Evolutionary conservation across 2,797 vertebrate genomes (phyloP).

Genomic region (Microcaecilia unicolor): DNA sequence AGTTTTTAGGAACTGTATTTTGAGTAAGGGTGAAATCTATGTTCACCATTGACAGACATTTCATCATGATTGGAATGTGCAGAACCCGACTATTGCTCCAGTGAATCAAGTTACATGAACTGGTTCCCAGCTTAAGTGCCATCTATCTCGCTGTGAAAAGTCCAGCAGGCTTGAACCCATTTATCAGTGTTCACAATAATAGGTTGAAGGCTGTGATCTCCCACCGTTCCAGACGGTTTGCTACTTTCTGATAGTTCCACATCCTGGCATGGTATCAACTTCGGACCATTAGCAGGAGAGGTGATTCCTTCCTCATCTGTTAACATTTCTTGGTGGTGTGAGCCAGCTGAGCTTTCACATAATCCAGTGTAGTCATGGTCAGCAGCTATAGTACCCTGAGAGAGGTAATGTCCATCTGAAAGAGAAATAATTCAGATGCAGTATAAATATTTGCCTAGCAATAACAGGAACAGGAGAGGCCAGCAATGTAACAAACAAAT

Average conservation of each 20-base stretch:
- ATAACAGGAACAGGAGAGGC: too few species aligned
- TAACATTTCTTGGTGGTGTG: slow-evolving; percentile 16
- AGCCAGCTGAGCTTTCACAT: slow-evolving; percentile 24
- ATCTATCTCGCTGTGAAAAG: slow-evolving; percentile 27
- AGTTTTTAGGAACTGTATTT: too few species aligned
- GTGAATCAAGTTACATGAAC: not conserved
- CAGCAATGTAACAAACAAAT: too few species aligned
- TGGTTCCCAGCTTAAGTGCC: slow-evolving; percentile 22
- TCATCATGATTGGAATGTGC: too few species aligned
- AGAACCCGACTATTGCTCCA: too few species aligned
- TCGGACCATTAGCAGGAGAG: not conserved
- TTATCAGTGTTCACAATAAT: slow-evolving; percentile 5
- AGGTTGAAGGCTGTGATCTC: slow-evolving; percentile 2
- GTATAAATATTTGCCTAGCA: too few species aligned
- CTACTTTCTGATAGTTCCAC: slow-evolving; percentile 19
- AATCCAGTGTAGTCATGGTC: slow-evolving; percentile 48
- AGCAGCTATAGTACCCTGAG: slow-evolving; percentile 31
- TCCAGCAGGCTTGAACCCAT: slow-evolving; percentile 29
- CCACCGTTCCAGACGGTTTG: slow-evolving; percentile 16
- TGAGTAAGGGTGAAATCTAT: too few species aligned
- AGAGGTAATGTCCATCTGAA: slow-evolving; percentile 33
- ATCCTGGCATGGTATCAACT: slow-evolving; percentile 17
- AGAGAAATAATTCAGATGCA: too few species aligned
- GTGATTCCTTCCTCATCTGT: slow-evolving; percentile 12
- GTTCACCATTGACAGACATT: too few species aligned